Evolutionary conservation across 2,888 invertebrate genomes (phyloP).

Genomic region (Sisyra nigra): DNA sequence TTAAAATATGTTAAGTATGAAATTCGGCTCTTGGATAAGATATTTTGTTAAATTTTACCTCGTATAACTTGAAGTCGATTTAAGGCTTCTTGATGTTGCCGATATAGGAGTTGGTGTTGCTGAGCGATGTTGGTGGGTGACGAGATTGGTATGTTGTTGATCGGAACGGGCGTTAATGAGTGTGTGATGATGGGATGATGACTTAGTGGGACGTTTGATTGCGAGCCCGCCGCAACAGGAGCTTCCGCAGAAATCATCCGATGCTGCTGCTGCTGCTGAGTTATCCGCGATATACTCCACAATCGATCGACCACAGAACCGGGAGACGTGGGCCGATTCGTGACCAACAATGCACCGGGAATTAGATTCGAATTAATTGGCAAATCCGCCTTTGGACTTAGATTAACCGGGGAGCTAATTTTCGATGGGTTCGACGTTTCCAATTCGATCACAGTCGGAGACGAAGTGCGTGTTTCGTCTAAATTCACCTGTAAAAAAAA

Average conservation of each 20-base stretch:
- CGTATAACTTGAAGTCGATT: too few species aligned
- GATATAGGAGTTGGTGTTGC: conserved; percentile 1
- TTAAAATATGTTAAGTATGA: too few species aligned
- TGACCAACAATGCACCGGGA: background rate
- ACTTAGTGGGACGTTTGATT: too few species aligned
- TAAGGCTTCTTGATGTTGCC: background rate
- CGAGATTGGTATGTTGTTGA: background rate
- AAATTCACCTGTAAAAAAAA: too few species aligned
- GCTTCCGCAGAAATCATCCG: background rate
- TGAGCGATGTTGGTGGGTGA: background rate
- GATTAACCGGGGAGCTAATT: conserved; percentile 1
- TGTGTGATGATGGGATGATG: too few species aligned
- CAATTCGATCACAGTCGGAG: background rate
- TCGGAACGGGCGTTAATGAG: too few species aligned
- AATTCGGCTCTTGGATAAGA: too few species aligned
- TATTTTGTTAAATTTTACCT: too few species aligned
- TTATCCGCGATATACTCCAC: conserved; percentile 8
- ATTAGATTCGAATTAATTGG: background rate
- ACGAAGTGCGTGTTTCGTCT: too few species aligned
- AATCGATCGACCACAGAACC: conserved; percentile 4
- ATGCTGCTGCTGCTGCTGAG: conserved; percentile 1
- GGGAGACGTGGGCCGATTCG: background rate
- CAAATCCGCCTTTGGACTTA: conserved; percentile 1
- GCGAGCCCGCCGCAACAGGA: too few species aligned
- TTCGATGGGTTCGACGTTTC: background rate